A percentile compares a stretch with the other conserved stretches of the same genome.
phyloP scores from a whole-genome alignment of 92 coral and sea anemone genomes.

The Isaurus tuberculatus region DNA sequence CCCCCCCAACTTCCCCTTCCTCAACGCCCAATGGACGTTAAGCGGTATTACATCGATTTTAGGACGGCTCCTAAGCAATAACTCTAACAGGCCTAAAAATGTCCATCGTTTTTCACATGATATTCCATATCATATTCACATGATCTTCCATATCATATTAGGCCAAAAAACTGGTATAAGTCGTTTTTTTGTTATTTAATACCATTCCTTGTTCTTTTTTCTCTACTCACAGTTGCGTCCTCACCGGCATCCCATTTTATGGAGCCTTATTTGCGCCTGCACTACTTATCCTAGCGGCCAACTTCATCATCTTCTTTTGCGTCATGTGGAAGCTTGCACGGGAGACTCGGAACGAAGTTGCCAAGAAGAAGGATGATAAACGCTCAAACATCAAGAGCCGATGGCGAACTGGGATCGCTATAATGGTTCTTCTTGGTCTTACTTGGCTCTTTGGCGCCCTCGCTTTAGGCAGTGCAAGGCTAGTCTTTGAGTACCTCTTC shows the following conservation, averaged over 20 bases:
- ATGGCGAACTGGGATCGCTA: constrained; percentile 30
- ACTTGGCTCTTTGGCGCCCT: constrained; percentile 59
- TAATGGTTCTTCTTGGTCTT: constrained; percentile 44
- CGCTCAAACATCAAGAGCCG: not conserved
- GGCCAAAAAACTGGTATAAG: no score
- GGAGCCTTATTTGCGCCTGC: constrained; percentile 51
- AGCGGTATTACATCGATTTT: no score
- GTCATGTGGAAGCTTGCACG: constrained; percentile 44
- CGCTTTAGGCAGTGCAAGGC: constrained; percentile 50
- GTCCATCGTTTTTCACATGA: not conserved
- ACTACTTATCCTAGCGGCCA: constrained; percentile 27
- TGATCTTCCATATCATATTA: not conserved
- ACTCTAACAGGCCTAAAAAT: not conserved
- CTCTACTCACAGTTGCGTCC: constrained; percentile 34
- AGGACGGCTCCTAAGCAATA: no score
- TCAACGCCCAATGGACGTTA: no score
- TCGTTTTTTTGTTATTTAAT: no score
- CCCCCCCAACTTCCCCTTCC: no score
- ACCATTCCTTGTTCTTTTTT: not conserved
- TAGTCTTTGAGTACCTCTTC: constrained; percentile 51
- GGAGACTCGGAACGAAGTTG: not conserved
- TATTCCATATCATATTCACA: not conserved
- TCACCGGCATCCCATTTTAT: constrained; percentile 46
- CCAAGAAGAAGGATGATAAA: not conserved
- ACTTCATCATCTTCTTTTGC: constrained; percentile 50